Evolutionary conservation across 2,797 vertebrate species (phyloP), one percentile per base, ranked within the genome.

Genomic region (Takifugu ocellatus): DNA sequence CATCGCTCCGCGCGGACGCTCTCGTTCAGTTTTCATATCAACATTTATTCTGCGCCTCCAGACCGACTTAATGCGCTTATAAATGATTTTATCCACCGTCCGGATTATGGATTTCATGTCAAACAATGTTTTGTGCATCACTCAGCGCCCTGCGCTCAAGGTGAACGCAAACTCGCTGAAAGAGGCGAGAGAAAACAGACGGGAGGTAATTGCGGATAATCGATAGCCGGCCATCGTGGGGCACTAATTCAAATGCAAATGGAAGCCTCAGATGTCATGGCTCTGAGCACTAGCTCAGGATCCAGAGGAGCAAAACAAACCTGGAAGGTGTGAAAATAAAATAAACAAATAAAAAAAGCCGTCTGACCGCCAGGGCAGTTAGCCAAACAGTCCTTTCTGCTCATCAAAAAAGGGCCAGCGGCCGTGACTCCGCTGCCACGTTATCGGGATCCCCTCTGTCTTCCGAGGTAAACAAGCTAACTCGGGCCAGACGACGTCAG

Each of bases 241-340:
- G 62, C 17, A 51, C 68, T 80, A 88, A 86, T 87, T 85, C 79
- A 79, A 76, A 88, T 85, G 83, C 76, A 78, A 86, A 87, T 86
- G 74, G 70, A 63, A 46, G 27, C 58, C n/a, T 59, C 61, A 67
- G 71, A 73, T 72, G 77, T 84, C 85, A 81, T 3, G 67, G 81
- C 71, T 75, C 65, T 44, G 70, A 25, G 69, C 36, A 5, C 51
- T 56, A 55, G 71, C 54, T 51, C 67, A 25, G 70, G 45, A 73
- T 51, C 47, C 25, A 21, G 25, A 57, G 64, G 51, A 73, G 50
- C 33, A 68, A 76, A 78, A 75, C 47, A 68, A 67, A 54, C 74
- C 0, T 48, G 39, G 55, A 58, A 72, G 60, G 58, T 7, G 31
- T 55, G 43, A 61, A 78, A 82, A 79, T 59, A 70, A 81, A 75